Evolutionary conservation across 2,797 vertebrate genomes (phyloP).

Genomic region (Sciurus vulgaris): DNA sequence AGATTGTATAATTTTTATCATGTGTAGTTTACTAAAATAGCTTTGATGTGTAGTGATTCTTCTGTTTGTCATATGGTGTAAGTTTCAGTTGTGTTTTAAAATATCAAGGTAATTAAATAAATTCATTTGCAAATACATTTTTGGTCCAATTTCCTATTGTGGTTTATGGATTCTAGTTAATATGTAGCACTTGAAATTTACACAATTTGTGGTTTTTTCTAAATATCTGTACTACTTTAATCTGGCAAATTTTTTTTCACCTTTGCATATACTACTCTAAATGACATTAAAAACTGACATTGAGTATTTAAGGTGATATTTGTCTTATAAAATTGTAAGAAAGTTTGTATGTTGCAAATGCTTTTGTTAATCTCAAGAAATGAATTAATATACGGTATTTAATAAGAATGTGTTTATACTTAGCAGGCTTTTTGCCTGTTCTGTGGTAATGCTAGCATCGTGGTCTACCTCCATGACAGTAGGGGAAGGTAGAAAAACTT

Average conservation of each 20-base stretch:
- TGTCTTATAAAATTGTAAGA: conserved; percentile 28
- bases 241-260: background rate
- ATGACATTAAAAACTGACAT: conserved; percentile 30
- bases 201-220: conserved; percentile 55
- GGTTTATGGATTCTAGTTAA: background rate
- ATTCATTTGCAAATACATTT: conserved; percentile 46
- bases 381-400: conserved; percentile 63
- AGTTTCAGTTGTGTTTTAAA: conserved; percentile 51
- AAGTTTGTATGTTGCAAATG: background rate
- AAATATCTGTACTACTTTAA: conserved; percentile 39
- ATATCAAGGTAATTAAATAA: conserved; percentile 46
- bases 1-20: conserved; percentile 48
- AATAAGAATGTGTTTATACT: background rate
- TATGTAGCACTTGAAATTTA: conserved; percentile 17
- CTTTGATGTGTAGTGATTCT: background rate
- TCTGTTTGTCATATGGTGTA: conserved; percentile 11
- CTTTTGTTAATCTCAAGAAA: conserved; percentile 43
- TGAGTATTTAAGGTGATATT: conserved; percentile 16
- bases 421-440: background rate
- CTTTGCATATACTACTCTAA: conserved; percentile 38
- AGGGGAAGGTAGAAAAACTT: background rate
- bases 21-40: conserved; percentile 50
- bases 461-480: background rate
- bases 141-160: conserved; percentile 2
- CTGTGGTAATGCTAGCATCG: background rate